phyloP scores from a whole-genome alignment of 2,888 invertebrate species.

The Linnaemya vulpina region DNA sequence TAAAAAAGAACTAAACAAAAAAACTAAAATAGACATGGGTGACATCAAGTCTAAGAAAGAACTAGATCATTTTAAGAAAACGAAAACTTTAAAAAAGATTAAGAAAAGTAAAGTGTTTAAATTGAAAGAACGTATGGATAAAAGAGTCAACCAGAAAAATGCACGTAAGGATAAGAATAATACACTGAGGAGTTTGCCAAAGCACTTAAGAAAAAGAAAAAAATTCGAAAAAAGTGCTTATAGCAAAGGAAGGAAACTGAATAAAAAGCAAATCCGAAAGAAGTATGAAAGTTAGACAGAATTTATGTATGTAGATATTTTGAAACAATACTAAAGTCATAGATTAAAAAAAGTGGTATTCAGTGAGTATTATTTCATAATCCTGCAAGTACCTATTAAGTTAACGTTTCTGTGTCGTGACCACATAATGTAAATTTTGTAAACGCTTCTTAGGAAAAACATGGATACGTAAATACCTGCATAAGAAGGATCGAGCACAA shows the following conservation, averaged over 20 bases:
- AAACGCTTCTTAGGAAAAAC: too few species aligned
- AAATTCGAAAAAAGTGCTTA: conserved; percentile 77
- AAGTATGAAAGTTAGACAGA: conserved; percentile 67
- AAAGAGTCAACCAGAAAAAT: conserved; percentile 88
- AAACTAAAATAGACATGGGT: conserved; percentile 68
- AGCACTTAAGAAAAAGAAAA: conserved; percentile 77
- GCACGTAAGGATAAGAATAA: conserved; percentile 83
- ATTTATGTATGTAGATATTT: background rate
- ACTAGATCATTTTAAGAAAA: conserved; percentile 87
- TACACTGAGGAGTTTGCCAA: conserved; percentile 79
- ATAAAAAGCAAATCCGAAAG: conserved; percentile 76
- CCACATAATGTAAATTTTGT: too few species aligned
- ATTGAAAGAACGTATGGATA: conserved; percentile 89
- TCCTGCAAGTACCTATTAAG: too few species aligned
- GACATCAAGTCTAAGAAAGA: conserved; percentile 85
- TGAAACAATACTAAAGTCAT: background rate
- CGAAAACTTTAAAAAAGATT: conserved; percentile 88
- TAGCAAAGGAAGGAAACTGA: conserved; percentile 78
- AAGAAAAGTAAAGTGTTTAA: conserved; percentile 91
- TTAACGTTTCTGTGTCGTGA: too few species aligned
- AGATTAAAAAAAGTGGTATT: too few species aligned
- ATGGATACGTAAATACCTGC: too few species aligned
- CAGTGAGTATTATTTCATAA: too few species aligned
- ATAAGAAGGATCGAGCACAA: too few species aligned
- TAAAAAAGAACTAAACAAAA: conserved; percentile 24